phyloP scores from a whole-genome alignment of 2,113 vertebrate species.

The Alouatta palliata region DNA sequence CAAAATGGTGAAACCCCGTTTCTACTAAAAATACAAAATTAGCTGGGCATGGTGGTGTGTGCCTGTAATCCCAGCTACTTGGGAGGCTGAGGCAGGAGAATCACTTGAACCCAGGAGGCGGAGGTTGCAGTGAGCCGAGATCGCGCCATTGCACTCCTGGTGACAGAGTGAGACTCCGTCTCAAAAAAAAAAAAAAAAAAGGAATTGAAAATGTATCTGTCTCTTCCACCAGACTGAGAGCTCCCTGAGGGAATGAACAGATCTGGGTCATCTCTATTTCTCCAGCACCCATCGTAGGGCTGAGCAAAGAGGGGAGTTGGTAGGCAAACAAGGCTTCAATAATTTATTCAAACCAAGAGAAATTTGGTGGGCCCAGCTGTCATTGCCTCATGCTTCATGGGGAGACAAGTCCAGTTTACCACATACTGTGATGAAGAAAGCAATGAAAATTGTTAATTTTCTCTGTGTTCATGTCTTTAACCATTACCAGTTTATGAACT shows the following conservation, averaged over 20 bases:
- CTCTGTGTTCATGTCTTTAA: slow-evolving; percentile 28
- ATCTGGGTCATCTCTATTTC: not conserved
- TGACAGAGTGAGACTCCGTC: no score
- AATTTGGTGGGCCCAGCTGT: slow-evolving; percentile 37
- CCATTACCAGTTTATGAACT: slow-evolving; percentile 20
- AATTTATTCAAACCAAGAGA: slow-evolving; percentile 43
- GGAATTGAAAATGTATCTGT: not conserved
- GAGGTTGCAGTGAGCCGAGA: no score
- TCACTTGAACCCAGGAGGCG: no score
- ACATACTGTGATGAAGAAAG: not conserved
- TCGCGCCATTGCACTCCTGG: no score
- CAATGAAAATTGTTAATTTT: not conserved
- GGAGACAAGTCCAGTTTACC: not conserved
- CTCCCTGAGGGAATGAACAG: not conserved
- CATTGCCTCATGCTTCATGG: not conserved
- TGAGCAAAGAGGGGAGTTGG: not conserved
- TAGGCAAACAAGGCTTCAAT: slow-evolving; percentile 34
- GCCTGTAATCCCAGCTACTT: no score
- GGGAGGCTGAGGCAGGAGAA: no score
- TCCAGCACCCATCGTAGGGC: not conserved
- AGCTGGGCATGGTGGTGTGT: no score
- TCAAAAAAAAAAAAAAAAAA: no score
- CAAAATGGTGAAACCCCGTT: no score
- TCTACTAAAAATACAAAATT: no score
- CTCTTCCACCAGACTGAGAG: not conserved